Evolutionary conservation across 2,888 invertebrate species (phyloP), one percentile per base, ranked within the genome.

Genomic region (Chydorus sphaericus): DNA sequence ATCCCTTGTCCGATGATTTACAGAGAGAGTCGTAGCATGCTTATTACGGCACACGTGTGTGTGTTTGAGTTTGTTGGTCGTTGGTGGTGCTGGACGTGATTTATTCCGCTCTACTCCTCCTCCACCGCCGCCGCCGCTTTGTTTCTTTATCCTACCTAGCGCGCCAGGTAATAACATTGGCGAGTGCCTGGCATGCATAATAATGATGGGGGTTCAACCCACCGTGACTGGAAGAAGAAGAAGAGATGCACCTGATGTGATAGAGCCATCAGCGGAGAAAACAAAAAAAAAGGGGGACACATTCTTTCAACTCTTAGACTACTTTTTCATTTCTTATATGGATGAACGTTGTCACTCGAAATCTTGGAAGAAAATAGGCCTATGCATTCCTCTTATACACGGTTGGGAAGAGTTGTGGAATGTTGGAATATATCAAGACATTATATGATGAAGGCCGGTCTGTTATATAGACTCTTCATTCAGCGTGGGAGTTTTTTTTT

Each of bases 1-100:
- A n/a, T n/a, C n/a, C n/a, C n/a, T n/a, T n/a, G n/a, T n/a, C 44
- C 28, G 44, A 44, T 44, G 44, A 44, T 44, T 44, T 44, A 44
- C 44, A 44, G 44, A 28, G 23, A 26, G 39, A 20, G 39, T 39
- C 26, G 26, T 28, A 44, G 28, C 44, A 28, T 44, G 44, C 44
- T 44, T 44, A 44, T 44, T 4, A 44, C 7, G 18, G 4, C 5
- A 16, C 20, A 8, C 1, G 39, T 18, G 16, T 16, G 18, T 4
- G n/a, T 39, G 18, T 39, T 39, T 16, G 8, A 18, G 10, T 39
- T 23, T 39, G 20, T 39, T 20, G 2, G 7, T 38, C 38, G 10
- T 39, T 4, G 16, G 8, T 39, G 14, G 36, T 36, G 36, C 16
- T 14, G 18, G 33, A 10, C 33, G 33, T 8, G 33, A 14, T 26